A percentile compares a stretch with the other conserved stretches of the same genome.
phyloP scores from a whole-genome alignment of 2,888 invertebrate genomes.

The Drosophila monieri region DNA sequence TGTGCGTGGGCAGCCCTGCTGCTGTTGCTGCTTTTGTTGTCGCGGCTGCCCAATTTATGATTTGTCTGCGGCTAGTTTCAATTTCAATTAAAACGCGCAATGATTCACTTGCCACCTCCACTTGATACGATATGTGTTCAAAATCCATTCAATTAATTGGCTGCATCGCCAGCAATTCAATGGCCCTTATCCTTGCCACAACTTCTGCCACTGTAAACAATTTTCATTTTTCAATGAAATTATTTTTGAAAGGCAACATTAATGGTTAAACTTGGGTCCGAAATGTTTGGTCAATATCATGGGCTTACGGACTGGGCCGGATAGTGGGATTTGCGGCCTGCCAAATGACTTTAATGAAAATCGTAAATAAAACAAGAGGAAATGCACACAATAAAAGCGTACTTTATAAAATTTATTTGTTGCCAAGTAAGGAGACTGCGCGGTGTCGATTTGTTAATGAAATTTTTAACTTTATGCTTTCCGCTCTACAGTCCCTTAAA shows the following conservation, averaged over 20 bases:
- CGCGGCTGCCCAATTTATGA: slow-evolving; percentile 28
- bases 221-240: slow-evolving; percentile 23
- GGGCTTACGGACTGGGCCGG: slow-evolving; percentile 4
- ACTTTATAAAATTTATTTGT: slow-evolving; percentile 60
- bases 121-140: slow-evolving; percentile 12
- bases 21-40: slow-evolving; percentile 4
- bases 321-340: slow-evolving; percentile 1
- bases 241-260: slow-evolving; percentile 37
- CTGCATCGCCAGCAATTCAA: slow-evolving; percentile 26
- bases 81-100: slow-evolving; percentile 33
- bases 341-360: slow-evolving; percentile 56
- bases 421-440: slow-evolving; percentile 31
- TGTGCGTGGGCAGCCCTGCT: slow-evolving; percentile 41
- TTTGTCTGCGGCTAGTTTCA: slow-evolving; percentile 37
- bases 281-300: slow-evolving; percentile 36
- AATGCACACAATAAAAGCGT: slow-evolving; percentile 14
- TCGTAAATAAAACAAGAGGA: slow-evolving; percentile 56
- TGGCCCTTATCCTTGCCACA: slow-evolving; percentile 10
- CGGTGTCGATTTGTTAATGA: slow-evolving; percentile 63
- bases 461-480: slow-evolving; percentile 56
- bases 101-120: slow-evolving; percentile 14
- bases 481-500: slow-evolving; percentile 21
- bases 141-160: slow-evolving; percentile 51
- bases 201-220: slow-evolving; percentile 21
- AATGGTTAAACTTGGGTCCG: slow-evolving; percentile 15